Base-by-base conservation (phyloP, 2,888 invertebrate species). In the Nomada ruficornis region DNA sequence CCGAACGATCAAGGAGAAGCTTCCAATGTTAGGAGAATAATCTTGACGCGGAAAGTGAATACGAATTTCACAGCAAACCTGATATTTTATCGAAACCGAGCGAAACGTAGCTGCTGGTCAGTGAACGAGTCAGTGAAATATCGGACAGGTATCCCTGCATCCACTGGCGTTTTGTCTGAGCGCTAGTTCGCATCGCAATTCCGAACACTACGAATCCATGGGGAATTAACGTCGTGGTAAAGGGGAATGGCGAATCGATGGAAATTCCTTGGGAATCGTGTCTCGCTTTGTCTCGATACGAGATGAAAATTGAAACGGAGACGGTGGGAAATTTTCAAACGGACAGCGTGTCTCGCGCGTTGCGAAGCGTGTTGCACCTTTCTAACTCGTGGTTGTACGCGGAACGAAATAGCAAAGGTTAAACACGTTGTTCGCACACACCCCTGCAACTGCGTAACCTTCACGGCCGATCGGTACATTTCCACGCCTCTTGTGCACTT, bases 331-430 rank as follows among this genome's bases (percentile, higher is more conserved):
- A 83, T 83, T 83, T 83, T 83, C 69, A 83, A 77, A 82, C 64
- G 13, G 26, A 2, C 42, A 20, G 20, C 60, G 65, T 29, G 59
- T 42, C 65, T 59, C 63, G 44, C 60, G 57, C 15, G 20, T 55
- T 36, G 7, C n/a, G n/a, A 42, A 18, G 20, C 65, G 55, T 73
- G 77, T 73, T 57, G 47, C 67, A 54, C 86, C 88, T 86, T 86
- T 86, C 86, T 85, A 86, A 72, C 73, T 74, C 52, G 67, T 50
- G 69, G 60, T 52, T 69, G 63, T 65, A 44, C 80, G 77, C 77
- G 68, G 77, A 82, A 67, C 62, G 80, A 81, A 83, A 90, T 89
- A 90, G 85, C 84, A 91, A 91, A 91, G 90, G 90, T 91, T 86
- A 90, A 71, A 86, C 87, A 86, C 84, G 73, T 87, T 70, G 83